Evolutionary conservation across 2,888 invertebrate genomes (phyloP).

Genomic region (Leistus spinibarbis): DNA sequence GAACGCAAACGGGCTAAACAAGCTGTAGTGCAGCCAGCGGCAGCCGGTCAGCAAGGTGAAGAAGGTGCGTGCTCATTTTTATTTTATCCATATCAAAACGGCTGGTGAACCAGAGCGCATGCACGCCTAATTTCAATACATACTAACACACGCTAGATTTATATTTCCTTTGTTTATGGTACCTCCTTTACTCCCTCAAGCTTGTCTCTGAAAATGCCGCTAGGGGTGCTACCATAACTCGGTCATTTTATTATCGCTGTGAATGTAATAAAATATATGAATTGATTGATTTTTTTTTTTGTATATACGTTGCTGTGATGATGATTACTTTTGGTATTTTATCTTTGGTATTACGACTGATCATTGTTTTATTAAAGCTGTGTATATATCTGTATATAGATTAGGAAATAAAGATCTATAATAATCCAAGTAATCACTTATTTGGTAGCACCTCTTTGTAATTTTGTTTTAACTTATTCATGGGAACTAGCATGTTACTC

Average conservation of each 20-base stretch:
- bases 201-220: background rate
- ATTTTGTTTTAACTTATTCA: constrained; percentile 37
- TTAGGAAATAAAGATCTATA: constrained; percentile 35
- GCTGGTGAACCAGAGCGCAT: constrained; percentile 30
- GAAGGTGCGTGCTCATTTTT: constrained; percentile 67
- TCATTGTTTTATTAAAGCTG: constrained; percentile 23
- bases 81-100: constrained; percentile 42
- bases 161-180: constrained; percentile 12
- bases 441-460: constrained; percentile 31
- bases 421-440: constrained; percentile 23
- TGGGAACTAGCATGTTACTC: background rate
- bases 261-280: constrained; percentile 14
- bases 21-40: constrained; percentile 34
- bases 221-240: constrained; percentile 34
- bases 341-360: background rate
- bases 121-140: background rate
- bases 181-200: constrained; percentile 8
- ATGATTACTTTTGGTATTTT: background rate
- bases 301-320: background rate
- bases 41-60: constrained; percentile 50
- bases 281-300: constrained; percentile 1
- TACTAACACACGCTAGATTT: background rate
- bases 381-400: constrained; percentile 36
- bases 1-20: constrained; percentile 51
- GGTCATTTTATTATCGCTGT: constrained; percentile 10